phyloP scores from a whole-genome alignment of 1,140 invertebrate species.

The Heliothis subflexa region DNA sequence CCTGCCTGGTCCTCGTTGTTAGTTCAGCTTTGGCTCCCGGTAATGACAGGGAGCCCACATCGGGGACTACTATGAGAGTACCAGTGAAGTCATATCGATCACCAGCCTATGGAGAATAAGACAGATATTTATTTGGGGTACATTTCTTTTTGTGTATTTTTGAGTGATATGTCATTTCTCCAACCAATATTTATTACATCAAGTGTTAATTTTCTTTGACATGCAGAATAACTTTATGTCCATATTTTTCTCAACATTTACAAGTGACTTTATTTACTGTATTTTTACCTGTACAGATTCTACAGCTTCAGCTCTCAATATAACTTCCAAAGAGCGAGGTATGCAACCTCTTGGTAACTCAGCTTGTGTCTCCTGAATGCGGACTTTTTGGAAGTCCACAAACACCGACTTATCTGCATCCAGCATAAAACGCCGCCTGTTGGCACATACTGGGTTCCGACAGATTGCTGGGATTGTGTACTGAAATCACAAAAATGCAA shows the following conservation, averaged over 20 bases:
- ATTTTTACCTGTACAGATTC: slow-evolving; percentile 96
- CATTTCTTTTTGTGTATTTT: no score
- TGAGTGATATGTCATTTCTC: no score
- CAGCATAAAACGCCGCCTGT: slow-evolving; percentile 95
- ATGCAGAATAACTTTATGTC: no score
- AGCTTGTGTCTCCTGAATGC: slow-evolving; percentile 99
- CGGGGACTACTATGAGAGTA: slow-evolving; percentile 98
- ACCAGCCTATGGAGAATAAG: slow-evolving; percentile 83
- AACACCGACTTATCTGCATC: slow-evolving; percentile 98
- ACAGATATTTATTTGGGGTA: background rate
- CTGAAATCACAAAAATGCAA: slow-evolving; percentile 71
- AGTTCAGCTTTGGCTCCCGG: slow-evolving; percentile 95
- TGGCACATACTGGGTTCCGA: slow-evolving; percentile 97
- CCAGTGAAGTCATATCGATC: slow-evolving; percentile 98
- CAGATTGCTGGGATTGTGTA: slow-evolving; percentile 98
- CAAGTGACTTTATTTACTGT: no score
- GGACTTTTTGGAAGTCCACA: slow-evolving; percentile 99
- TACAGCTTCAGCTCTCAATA: slow-evolving; percentile 98
- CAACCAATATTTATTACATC: no score
- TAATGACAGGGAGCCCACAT: slow-evolving; percentile 94
- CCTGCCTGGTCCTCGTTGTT: slow-evolving; percentile 90
- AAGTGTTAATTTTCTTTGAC: no score
- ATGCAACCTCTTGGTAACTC: slow-evolving; percentile 99
- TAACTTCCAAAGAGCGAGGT: slow-evolving; percentile 97
- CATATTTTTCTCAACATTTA: no score